phyloP scores from a whole-genome alignment of 2,797 vertebrate genomes.

The Darevskia nairensis region DNA sequence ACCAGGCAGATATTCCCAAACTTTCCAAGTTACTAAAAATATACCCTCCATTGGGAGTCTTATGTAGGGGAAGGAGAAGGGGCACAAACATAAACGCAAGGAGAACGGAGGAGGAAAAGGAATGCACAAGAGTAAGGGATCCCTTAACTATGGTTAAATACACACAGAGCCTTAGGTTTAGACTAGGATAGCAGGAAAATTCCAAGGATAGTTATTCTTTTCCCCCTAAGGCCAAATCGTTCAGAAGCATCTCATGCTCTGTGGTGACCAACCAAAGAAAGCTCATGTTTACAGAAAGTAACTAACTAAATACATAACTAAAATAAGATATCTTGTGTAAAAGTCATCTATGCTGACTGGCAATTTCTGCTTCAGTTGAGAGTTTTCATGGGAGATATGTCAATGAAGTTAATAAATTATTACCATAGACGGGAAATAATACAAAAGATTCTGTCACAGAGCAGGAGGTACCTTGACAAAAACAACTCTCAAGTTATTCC shows the following conservation, averaged over 20 bases:
- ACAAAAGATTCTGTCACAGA: neutral
- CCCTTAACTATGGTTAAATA: neutral
- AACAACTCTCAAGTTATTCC: neutral
- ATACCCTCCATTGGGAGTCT: neutral
- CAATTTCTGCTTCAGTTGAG: neutral
- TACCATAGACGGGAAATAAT: neutral
- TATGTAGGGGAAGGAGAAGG: neutral
- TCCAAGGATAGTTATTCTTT: neutral
- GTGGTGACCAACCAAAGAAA: neutral
- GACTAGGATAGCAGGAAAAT: neutral
- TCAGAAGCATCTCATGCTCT: neutral
- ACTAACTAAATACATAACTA: neutral
- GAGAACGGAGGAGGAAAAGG: neutral
- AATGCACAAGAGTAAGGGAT: neutral
- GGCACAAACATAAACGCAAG: neutral
- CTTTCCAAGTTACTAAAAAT: slow-evolving; percentile 2
- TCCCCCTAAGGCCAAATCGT: neutral
- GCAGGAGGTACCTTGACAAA: neutral
- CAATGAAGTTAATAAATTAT: neutral
- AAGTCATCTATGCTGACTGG: neutral
- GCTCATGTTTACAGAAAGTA: neutral
- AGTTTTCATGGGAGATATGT: neutral
- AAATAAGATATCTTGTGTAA: neutral
- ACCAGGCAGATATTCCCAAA: neutral
- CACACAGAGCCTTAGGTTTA: neutral